Conservation (phyloP, 2,113 vertebrate species). For the Seriola quinqueradiata region DNA sequence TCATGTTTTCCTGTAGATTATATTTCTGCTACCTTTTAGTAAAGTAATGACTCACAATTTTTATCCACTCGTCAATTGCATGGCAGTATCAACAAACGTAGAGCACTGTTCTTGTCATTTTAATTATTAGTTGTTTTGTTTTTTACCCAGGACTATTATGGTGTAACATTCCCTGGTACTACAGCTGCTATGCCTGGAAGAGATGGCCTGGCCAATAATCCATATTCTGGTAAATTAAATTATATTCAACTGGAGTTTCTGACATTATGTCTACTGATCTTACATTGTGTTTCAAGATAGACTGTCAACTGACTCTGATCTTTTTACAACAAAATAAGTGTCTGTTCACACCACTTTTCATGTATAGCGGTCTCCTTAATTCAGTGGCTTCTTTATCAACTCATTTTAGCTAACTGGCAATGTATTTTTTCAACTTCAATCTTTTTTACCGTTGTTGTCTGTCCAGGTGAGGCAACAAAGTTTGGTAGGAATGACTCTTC, state of each 20-base stretch:
- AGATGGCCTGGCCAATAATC: constrained; percentile 94
- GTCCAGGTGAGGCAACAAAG: constrained; percentile 93
- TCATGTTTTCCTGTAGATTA: not conserved
- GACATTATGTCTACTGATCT: not conserved
- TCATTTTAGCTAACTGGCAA: no score
- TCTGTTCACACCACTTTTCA: not conserved
- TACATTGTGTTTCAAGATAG: not conserved
- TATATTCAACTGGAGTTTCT: not conserved
- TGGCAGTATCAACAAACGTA: not conserved
- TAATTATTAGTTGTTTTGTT: not conserved
- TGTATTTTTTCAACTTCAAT: not conserved
- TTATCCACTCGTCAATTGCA: not conserved
- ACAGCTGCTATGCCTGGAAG: constrained; percentile 90
- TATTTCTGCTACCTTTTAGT: not conserved
- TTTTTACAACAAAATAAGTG: no score
- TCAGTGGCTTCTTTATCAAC: not conserved
- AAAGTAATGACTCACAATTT: not conserved
- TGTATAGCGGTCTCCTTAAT: no score
- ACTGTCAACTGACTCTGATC: no score
- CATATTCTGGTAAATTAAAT: constrained; percentile 89
- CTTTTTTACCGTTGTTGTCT: not conserved
- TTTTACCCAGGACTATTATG: constrained; percentile 93
- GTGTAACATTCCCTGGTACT: constrained; percentile 95
- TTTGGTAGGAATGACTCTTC: constrained; percentile 95
- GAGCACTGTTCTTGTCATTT: not conserved